Evolutionary conservation across 1,140 invertebrate genomes (phyloP).

Genomic region (Phortica variegata): DNA sequence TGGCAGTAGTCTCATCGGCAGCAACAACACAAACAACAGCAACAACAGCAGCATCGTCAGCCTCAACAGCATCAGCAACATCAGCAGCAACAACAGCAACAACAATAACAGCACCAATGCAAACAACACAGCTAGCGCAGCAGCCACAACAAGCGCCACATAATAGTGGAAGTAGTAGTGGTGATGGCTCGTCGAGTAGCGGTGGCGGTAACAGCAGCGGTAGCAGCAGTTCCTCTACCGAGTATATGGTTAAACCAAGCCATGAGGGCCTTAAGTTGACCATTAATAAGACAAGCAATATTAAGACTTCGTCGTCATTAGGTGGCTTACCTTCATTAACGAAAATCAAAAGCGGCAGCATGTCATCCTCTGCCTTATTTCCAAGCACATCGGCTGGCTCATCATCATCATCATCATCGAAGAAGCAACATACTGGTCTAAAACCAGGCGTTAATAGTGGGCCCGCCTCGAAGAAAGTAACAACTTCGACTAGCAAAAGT

Average conservation of each 20-base stretch:
- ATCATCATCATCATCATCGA: conserved; percentile 12
- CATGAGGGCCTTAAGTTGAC: no score
- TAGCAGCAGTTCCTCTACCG: conserved; percentile 39
- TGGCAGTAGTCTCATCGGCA: conserved; percentile 58
- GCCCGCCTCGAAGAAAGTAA: conserved; percentile 46
- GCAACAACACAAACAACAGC: conserved; percentile 55
- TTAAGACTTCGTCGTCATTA: no score
- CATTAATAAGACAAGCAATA: no score
- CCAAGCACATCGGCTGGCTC: background rate
- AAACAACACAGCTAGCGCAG: background rate
- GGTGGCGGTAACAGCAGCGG: background rate
- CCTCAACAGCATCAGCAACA: conserved; percentile 23
- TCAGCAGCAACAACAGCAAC: conserved; percentile 10
- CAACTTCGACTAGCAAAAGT: background rate
- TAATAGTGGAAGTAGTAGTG: conserved; percentile 6
- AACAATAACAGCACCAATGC: conserved; percentile 13
- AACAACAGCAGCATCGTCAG: conserved; percentile 19
- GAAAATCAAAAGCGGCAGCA: no score
- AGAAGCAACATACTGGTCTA: conserved; percentile 72
- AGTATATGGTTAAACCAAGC: conserved; percentile 64
- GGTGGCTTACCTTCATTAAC: no score
- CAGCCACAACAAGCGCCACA: conserved; percentile 3
- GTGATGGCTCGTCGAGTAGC: background rate
- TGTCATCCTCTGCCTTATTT: background rate
- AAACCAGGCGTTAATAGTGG: conserved; percentile 72